A percentile compares a stretch with the other conserved stretches of the same genome.
Evolutionary conservation across 2,888 invertebrate species (phyloP).

Genomic region (Stenichneumon culpator): DNA sequence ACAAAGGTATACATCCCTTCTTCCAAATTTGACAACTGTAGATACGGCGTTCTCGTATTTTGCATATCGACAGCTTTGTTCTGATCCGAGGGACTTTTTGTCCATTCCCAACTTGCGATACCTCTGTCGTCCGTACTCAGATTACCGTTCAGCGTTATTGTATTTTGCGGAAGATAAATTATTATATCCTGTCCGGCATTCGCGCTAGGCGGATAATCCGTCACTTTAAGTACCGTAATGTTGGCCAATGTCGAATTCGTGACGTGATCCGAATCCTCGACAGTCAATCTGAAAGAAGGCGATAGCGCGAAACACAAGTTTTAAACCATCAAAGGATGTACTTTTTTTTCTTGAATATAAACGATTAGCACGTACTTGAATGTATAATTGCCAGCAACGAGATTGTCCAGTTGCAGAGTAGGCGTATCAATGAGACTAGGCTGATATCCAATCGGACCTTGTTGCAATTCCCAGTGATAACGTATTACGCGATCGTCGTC

Average conservation of each 20-base stretch:
- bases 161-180: constrained; percentile 95
- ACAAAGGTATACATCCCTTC: constrained; percentile 98
- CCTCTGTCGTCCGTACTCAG: constrained; percentile 97
- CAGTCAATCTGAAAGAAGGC: constrained; percentile 88
- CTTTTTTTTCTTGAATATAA: background rate
- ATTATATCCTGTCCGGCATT: constrained; percentile 97
- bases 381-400: constrained; percentile 96
- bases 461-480: constrained; percentile 97
- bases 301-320: background rate
- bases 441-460: constrained; percentile 94
- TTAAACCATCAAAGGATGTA: background rate
- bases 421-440: constrained; percentile 92
- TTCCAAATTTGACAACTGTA: constrained; percentile 95
- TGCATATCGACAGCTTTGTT: constrained; percentile 98
- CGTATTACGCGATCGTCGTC: constrained; percentile 94
- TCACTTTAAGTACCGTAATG: constrained; percentile 95
- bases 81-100: constrained; percentile 94
- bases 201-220: constrained; percentile 97
- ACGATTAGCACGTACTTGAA: constrained; percentile 87
- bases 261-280: constrained; percentile 95
- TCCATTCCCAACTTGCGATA: constrained; percentile 98
- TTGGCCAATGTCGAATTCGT: constrained; percentile 95
- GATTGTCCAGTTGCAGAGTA: constrained; percentile 93
- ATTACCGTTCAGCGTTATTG: constrained; percentile 94
- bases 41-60: constrained; percentile 95